phyloP scores from a whole-genome alignment of 2,797 vertebrate species.

The Peromyscus aztecus region DNA sequence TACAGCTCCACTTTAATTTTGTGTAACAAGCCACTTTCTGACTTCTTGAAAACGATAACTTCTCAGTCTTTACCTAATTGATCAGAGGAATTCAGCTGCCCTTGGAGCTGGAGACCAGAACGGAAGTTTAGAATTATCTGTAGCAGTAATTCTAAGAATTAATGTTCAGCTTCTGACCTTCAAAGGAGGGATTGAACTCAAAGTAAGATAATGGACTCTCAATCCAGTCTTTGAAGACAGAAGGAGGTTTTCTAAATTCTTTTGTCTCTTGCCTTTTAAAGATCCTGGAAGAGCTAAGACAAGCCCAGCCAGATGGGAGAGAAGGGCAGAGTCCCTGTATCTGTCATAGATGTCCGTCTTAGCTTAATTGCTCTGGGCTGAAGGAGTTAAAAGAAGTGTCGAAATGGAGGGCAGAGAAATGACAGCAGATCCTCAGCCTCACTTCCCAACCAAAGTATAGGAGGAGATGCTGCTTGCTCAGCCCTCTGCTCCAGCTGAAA shows the following conservation, averaged over 20 bases:
- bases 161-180: slow-evolving; percentile 50
- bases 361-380: neutral
- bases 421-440: neutral
- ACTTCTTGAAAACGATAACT: slow-evolving; percentile 39
- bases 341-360: neutral
- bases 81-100: neutral
- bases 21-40: slow-evolving; percentile 1
- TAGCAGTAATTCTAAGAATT: slow-evolving; percentile 37
- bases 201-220: slow-evolving; percentile 39
- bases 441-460: neutral
- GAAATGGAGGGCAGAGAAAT: neutral
- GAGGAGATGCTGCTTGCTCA: neutral
- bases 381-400: neutral
- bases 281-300: neutral
- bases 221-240: slow-evolving; percentile 20
- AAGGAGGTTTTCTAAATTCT: slow-evolving; percentile 53
- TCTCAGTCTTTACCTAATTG: slow-evolving; percentile 22
- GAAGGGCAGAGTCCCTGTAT: neutral
- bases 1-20: slow-evolving; percentile 39
- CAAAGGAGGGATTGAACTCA: slow-evolving; percentile 52
- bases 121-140: slow-evolving; percentile 30
- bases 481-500: too few species aligned
- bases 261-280: slow-evolving; percentile 35
- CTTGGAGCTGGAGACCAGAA: neutral
- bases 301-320: neutral